Conservation (phyloP, 1,140 invertebrate genomes). For the Lepeophtheirus salmonis region DNA sequence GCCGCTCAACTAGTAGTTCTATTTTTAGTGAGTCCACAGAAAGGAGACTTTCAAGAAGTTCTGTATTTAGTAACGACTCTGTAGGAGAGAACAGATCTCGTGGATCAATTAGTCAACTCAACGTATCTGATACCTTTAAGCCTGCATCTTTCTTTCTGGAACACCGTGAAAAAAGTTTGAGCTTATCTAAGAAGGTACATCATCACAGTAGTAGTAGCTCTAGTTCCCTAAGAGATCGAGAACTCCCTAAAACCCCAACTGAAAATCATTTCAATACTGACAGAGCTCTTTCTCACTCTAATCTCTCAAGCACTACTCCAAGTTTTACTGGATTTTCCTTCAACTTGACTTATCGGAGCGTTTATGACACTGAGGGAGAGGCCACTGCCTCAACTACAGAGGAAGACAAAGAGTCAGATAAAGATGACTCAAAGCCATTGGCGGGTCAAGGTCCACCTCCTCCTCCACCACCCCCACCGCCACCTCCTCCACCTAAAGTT, state of each 20-base stretch:
- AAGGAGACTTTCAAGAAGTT: not conserved
- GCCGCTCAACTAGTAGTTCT: not conserved
- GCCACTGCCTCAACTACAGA: not conserved
- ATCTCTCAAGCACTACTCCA: conserved; percentile 23
- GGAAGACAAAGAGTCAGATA: not conserved
- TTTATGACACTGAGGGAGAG: conserved; percentile 4
- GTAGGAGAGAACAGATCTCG: not conserved
- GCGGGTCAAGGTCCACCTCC: no score
- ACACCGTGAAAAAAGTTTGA: not conserved
- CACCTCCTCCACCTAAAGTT: not conserved
- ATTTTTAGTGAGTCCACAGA: not conserved
- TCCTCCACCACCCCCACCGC: not conserved
- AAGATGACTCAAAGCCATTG: no score
- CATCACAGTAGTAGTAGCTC: not conserved
- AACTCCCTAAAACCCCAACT: conserved; percentile 15
- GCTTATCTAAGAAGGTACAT: not conserved
- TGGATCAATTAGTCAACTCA: conserved; percentile 5
- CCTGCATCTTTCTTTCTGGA: conserved; percentile 11
- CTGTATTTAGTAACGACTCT: not conserved
- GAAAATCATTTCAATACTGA: conserved; percentile 18
- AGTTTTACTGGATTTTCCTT: not conserved
- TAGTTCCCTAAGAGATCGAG: not conserved
- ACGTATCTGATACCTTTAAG: conserved; percentile 5
- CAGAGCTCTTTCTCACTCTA: conserved; percentile 16
- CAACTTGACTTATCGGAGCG: conserved; percentile 2